These are phyloP conservation scores for Crypturellus tataupa DNA, from an alignment of 2,797 vertebrate genomes.

Conservation along the genomic window DNA sequence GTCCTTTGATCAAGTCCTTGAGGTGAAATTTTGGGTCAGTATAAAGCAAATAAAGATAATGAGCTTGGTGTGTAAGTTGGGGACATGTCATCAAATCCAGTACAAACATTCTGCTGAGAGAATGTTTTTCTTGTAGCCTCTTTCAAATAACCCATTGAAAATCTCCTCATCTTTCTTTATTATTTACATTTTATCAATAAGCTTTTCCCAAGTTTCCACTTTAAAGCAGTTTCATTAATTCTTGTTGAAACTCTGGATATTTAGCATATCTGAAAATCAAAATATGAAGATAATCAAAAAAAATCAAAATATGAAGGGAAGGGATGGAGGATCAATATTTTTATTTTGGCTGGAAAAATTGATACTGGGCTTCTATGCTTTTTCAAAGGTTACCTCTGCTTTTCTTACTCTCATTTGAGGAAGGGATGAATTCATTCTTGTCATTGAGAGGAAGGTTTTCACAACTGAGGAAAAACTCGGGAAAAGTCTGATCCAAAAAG, in stretches of 20 bases:
- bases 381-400: not conserved
- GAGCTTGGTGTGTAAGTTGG: not conserved
- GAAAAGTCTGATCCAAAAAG: not conserved
- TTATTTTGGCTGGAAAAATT: not conserved
- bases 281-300: not conserved
- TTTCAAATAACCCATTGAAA: not conserved
- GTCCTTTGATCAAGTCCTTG: not conserved
- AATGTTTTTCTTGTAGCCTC: not conserved
- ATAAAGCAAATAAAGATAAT: not conserved
- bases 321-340: not conserved
- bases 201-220: not conserved
- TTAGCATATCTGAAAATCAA: not conserved
- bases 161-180: not conserved
- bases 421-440: not conserved
- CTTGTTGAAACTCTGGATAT: not conserved
- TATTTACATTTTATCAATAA: not conserved
- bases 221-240: not conserved
- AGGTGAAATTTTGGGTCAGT: not conserved
- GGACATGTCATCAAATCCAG: not conserved
- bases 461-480: not conserved
- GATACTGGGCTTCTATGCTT: not conserved
- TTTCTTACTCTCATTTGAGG: not conserved
- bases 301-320: not conserved
- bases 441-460: not conserved
- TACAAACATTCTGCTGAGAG: not conserved